Percentiles rank a stretch among this genome's conserved stretches.
Conservation (phyloP, 2,797 vertebrate genomes). For the Hapalemur alaotrensis region DNA sequence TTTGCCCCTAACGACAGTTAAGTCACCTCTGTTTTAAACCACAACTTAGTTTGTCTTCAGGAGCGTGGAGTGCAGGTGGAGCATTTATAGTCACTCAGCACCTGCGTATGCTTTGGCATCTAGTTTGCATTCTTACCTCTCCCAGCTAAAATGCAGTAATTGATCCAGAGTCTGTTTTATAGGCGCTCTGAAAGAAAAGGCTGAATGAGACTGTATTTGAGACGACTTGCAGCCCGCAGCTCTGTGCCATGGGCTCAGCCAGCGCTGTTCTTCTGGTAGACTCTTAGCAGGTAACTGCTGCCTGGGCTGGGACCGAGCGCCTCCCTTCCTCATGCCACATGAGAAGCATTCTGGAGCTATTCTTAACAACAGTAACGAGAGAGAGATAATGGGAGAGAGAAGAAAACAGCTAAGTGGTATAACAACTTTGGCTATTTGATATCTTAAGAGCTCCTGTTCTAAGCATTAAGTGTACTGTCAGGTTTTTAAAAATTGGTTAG, state of each 20-base stretch:
- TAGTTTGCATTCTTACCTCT: too few species aligned
- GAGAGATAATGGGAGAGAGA: too few species aligned
- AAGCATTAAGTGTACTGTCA: not conserved
- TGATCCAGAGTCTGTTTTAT: not conserved
- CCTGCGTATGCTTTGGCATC: accelerated
- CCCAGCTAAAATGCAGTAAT: not conserved
- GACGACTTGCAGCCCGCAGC: not conserved
- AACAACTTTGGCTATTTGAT: not conserved
- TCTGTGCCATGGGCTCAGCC: not conserved
- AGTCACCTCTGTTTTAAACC: not conserved
- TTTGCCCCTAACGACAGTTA: not conserved
- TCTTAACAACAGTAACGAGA: too few species aligned
- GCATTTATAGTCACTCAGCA: not conserved
- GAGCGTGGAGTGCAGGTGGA: too few species aligned
- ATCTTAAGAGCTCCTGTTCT: not conserved
- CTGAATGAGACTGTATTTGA: not conserved
- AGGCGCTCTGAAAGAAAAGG: not conserved
- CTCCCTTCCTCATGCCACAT: not conserved
- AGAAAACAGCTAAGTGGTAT: not conserved
- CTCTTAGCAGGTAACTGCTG: not conserved
- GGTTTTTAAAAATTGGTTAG: not conserved
- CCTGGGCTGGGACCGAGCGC: not conserved
- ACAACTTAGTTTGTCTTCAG: too few species aligned
- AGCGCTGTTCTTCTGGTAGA: not conserved
- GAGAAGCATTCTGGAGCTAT: too few species aligned